Evolutionary conservation across 2,888 invertebrate species (phyloP).

Genomic region (Caenorhabditis sp.): DNA sequence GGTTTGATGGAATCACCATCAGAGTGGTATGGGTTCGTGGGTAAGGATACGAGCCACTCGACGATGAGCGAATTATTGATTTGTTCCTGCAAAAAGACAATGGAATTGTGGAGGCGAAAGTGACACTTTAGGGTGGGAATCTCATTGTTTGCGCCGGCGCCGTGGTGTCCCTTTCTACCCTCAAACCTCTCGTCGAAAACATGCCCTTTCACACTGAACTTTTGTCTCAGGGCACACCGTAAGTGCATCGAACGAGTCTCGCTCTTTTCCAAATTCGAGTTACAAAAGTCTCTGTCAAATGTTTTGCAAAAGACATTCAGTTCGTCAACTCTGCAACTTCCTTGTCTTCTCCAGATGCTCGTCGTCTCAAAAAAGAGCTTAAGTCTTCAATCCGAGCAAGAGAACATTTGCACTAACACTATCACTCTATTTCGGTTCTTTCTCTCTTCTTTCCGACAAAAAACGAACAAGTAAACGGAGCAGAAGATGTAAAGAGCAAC

Average conservation of each 20-base stretch:
- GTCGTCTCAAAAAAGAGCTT: constrained; percentile 37
- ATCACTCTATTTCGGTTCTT: constrained; percentile 7
- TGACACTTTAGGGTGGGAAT: not conserved
- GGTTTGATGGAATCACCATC: constrained; percentile 77
- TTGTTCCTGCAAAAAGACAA: constrained; percentile 64
- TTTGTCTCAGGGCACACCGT: not conserved
- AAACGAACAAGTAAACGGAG: constrained; percentile 25
- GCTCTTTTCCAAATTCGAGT: too few relatives aligned
- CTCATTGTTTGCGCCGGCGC: constrained; percentile 9
- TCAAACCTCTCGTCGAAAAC: not conserved
- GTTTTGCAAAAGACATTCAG: not conserved
- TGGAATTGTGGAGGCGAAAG: not conserved
- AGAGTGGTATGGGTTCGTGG: constrained; percentile 80
- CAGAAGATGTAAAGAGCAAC: constrained; percentile 10
- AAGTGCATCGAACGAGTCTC: too few relatives aligned
- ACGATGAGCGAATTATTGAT: constrained; percentile 67
- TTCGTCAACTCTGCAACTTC: not conserved
- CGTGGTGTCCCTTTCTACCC: not conserved
- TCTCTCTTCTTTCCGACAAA: not conserved
- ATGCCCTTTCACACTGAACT: not conserved
- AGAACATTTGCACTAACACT: constrained; percentile 4
- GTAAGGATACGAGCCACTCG: constrained; percentile 77
- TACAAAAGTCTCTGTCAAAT: not conserved
- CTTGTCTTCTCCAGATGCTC: not conserved
- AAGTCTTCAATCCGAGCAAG: constrained; percentile 36